Evolutionary conservation across 2,888 invertebrate genomes (phyloP).

Genomic region (Dicranocentrus wangi): DNA sequence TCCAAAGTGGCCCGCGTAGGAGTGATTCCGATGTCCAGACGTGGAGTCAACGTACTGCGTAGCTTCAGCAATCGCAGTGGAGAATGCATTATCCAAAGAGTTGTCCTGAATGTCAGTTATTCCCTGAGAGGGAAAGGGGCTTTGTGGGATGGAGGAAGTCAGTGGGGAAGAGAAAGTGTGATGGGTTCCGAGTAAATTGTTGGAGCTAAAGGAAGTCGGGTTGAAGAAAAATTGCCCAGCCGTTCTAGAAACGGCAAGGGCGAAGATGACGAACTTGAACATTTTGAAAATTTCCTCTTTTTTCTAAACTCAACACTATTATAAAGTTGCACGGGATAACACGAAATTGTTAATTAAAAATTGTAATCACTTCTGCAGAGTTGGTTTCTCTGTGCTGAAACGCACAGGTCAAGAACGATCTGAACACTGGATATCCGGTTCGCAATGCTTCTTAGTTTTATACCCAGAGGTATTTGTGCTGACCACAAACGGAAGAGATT

Average conservation of each 20-base stretch:
- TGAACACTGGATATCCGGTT: conserved; percentile 71
- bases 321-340: not conserved
- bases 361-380: conserved; percentile 26
- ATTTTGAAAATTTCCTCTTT: conserved; percentile 32
- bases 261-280: conserved; percentile 45
- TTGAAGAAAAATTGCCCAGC: conserved; percentile 56
- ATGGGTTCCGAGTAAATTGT: conserved; percentile 36
- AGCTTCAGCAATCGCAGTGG: conserved; percentile 57
- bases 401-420: conserved; percentile 65
- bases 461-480: conserved; percentile 55
- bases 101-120: conserved; percentile 53
- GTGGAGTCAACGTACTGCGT: conserved; percentile 53
- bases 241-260: conserved; percentile 49
- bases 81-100: conserved; percentile 54
- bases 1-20: conserved; percentile 25
- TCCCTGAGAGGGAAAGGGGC: conserved; percentile 41
- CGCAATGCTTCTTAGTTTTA: conserved; percentile 62
- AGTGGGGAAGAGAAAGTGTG: conserved; percentile 19
- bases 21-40: conserved; percentile 49
- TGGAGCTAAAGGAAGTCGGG: conserved; percentile 26
- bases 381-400: conserved; percentile 36
- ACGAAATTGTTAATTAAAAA: not conserved
- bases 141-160: conserved; percentile 55
- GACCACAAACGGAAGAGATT: conserved; percentile 64
- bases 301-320: conserved; percentile 5